Evolutionary conservation across 2,113 vertebrate genomes (phyloP).

Genomic region (Pomatostomus ruficeps): DNA sequence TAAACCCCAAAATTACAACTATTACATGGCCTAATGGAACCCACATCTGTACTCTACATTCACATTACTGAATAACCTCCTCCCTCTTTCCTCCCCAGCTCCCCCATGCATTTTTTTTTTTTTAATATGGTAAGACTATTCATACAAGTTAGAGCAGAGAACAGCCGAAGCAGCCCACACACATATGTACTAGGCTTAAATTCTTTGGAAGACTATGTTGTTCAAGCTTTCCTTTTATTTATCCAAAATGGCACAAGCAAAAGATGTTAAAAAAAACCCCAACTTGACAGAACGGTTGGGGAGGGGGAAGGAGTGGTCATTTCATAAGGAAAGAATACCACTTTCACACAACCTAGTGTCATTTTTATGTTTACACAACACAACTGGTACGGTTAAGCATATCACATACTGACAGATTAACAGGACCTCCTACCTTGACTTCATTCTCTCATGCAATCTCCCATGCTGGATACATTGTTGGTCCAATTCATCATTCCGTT

Average conservation of each 20-base stretch:
- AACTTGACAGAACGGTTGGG: background rate
- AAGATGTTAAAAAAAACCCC: background rate
- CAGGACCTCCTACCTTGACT: constrained; percentile 78
- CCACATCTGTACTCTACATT: constrained; percentile 6
- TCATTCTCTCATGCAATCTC: constrained; percentile 88
- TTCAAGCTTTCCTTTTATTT: constrained; percentile 10
- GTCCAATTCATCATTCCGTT: constrained; percentile 83
- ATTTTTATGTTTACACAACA: background rate
- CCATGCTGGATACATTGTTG: constrained; percentile 91
- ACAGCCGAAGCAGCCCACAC: constrained; percentile 56
- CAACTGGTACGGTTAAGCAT: background rate
- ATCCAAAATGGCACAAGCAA: constrained; percentile 24
- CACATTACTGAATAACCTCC: background rate
- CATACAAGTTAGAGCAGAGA: constrained; percentile 30
- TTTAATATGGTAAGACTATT: constrained; percentile 20
- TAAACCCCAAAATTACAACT: background rate
- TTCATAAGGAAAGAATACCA: background rate
- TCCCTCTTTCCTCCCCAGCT: background rate
- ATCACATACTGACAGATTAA: background rate
- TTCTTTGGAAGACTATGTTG: constrained; percentile 9
- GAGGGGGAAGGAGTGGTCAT: background rate
- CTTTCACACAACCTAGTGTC: background rate
- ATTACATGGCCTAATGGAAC: background rate
- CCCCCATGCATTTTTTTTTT: background rate
- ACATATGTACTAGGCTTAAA: constrained; percentile 31